Percentiles rank a stretch among this genome's conserved stretches.
phyloP scores from a whole-genome alignment of 2,113 vertebrate species.

The Uria lomvia region DNA sequence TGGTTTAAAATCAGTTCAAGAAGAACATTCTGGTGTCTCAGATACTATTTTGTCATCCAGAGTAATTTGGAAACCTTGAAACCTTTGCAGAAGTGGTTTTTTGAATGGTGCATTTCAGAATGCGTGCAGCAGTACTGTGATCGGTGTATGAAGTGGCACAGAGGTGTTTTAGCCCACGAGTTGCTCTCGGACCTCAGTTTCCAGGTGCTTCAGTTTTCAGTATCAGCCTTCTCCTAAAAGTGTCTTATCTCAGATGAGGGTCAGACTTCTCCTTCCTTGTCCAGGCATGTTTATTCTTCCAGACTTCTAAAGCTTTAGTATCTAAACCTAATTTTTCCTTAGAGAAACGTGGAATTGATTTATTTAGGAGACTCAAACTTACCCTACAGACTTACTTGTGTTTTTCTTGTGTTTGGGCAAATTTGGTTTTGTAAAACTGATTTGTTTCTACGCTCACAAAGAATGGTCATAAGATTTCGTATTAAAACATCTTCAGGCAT shows the following conservation, averaged over 20 bases:
- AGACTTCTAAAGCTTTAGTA: not conserved
- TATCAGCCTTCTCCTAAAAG: not conserved
- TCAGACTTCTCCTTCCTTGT: not conserved
- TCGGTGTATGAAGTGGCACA: not conserved
- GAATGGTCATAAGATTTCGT: not conserved
- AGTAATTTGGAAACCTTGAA: not conserved
- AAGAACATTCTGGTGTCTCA: not conserved
- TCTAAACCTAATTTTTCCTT: not conserved
- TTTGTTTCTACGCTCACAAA: not conserved
- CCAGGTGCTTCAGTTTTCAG: not conserved
- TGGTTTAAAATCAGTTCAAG: not conserved
- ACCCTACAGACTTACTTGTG: not conserved
- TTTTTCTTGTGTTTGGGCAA: not conserved
- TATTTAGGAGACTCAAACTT: not conserved
- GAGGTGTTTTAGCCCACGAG: not conserved
- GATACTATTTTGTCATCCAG: too few species aligned
- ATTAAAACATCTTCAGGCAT: not conserved
- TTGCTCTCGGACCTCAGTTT: not conserved
- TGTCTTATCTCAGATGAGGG: not conserved
- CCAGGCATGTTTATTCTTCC: not conserved
- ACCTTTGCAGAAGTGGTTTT: too few species aligned
- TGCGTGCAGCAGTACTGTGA: fast-evolving
- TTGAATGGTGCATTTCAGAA: not conserved
- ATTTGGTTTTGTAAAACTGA: not conserved
- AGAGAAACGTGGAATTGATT: not conserved